These are phyloP conservation scores for Melopsittacus undulatus DNA, from an alignment of 2,797 vertebrate genomes.

Conservation along the genomic window DNA sequence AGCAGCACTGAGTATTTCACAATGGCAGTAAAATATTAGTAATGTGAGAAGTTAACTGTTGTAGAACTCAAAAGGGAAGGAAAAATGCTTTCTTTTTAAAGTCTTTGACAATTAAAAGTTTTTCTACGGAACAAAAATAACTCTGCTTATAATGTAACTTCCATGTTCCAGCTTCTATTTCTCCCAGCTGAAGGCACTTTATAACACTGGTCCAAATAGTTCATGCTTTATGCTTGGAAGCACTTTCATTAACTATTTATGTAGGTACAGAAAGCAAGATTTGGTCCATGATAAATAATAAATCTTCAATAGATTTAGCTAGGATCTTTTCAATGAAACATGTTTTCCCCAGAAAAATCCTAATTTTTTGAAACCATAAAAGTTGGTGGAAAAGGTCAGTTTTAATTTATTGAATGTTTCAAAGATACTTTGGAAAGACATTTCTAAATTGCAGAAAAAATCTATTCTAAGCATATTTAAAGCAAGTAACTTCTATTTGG, in stretches of 20 bases:
- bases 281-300: constrained; percentile 69
- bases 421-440: neutral
- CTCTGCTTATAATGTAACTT: constrained; percentile 65
- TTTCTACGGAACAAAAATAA: constrained; percentile 52
- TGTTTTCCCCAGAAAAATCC: constrained; percentile 31
- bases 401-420: neutral
- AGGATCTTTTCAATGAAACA: constrained; percentile 36
- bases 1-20: constrained; percentile 84
- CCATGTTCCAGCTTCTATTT: constrained; percentile 59
- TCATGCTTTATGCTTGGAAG: constrained; percentile 67
- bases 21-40: constrained; percentile 87
- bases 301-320: constrained; percentile 51
- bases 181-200: constrained; percentile 61
- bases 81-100: constrained; percentile 58
- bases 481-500: neutral
- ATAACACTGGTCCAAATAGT: constrained; percentile 49
- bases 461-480: neutral
- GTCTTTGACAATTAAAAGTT: constrained; percentile 53
- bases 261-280: constrained; percentile 62
- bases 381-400: neutral
- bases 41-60: constrained; percentile 64
- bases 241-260: constrained; percentile 71
- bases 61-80: constrained; percentile 43
- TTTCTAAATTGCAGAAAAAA: neutral
- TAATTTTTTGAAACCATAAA: neutral